Base-by-base conservation (phyloP, 2,888 invertebrate genomes). In the Lymantria dispar region DNA sequence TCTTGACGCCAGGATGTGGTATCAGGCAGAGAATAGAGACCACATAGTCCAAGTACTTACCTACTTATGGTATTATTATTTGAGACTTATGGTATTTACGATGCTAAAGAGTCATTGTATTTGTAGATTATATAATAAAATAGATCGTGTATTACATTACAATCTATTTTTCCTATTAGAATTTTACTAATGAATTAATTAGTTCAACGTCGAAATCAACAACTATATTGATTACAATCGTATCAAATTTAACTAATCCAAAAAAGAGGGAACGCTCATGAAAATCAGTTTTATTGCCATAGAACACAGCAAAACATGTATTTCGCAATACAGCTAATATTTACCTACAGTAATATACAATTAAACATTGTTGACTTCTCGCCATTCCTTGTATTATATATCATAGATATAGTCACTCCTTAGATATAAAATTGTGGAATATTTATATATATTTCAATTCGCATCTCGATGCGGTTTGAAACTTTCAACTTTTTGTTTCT, bases 381-480 rank as follows among this genome's bases (percentile, higher is more conserved):
- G 77, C 71, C 82, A 84, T 83, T 84, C 79, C 79, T 75, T 74
- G 64, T 68, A 67, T 61, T 15, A 39, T 31, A 72, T 69, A 74
- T 58, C 51, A 57, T 57, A 58, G 70, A 62, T 76, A 70, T 68
- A 71, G 58, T 56, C 72, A 72, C 66, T 67, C 58, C 54, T 66
- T 63, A 58, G 49, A 61, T 52, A 55, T 64, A 38, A 48, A 54
- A 60, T 43, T 46, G 50, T 51, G 45, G 40, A 50, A 46, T 46
- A 48, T 62, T 46, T 56, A 52, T 62, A 59, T 56, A 50, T 55
- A 50, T 54, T 53, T 54, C 41, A 36, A 47, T 30, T 52, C 43
- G 45, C 54, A 30, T 47, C 48, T 43, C 29, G 22, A 36, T 41
- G 45, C 52, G 54, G 53, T 50, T 14, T 36, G 46, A 43, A 50